phyloP scores from a whole-genome alignment of 2,888 invertebrate species.

The Hydraecia micacea region DNA sequence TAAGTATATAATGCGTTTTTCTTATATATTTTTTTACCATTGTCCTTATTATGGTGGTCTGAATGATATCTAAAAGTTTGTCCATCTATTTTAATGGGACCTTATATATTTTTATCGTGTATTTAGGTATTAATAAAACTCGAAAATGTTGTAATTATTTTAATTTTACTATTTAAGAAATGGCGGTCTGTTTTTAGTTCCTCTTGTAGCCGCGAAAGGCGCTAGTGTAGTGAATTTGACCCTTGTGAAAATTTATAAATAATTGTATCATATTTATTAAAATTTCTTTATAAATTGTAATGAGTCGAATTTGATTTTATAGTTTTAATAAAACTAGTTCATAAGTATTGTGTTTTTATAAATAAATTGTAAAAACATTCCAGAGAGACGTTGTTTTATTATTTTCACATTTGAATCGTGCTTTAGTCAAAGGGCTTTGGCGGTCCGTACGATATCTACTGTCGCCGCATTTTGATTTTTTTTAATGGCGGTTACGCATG shows the following conservation, averaged over 20 bases:
- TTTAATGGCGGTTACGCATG: no score
- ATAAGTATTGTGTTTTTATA: conserved; percentile 52
- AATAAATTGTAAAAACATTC: conserved; percentile 60
- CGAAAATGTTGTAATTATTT: conserved; percentile 34
- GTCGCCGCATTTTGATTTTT: no score
- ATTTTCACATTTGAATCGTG: background rate
- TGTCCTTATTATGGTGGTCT: no score
- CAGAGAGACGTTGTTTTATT: conserved; percentile 40
- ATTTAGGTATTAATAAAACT: background rate
- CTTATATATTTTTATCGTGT: no score
- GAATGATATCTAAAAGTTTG: no score
- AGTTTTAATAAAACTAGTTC: conserved; percentile 12
- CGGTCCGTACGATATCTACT: background rate
- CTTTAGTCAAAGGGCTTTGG: background rate
- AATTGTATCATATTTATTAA: no score
- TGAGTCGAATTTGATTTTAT: conserved; percentile 33
- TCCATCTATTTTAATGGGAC: no score
- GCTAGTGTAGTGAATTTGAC: conserved; percentile 39
- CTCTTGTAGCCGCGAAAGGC: conserved; percentile 29
- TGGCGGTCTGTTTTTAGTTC: conserved; percentile 35
- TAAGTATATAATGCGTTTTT: no score
- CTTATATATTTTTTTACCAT: no score
- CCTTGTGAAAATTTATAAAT: background rate
- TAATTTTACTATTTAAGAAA: background rate
- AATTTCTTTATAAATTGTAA: background rate